Evolutionary conservation across 1,140 invertebrate species (phyloP), one percentile per base, ranked within the genome.

Genomic region (Solen grandis): DNA sequence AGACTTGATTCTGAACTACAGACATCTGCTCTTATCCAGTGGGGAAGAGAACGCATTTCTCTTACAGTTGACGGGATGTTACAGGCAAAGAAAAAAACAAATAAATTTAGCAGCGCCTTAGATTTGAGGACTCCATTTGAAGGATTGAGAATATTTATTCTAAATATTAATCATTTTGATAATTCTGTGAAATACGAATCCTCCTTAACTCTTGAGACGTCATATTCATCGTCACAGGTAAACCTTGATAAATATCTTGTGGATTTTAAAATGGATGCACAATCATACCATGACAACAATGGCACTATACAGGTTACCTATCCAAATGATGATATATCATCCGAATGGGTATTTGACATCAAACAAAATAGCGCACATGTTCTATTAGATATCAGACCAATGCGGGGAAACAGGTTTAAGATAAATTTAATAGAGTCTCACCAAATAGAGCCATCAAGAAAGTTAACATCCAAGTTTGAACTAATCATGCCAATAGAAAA

Each of bases 101-200:
- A 59, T 0, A 78, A 54, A 25, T 36, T 83, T 22, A 70, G 46
- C 27, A 80, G 75, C 19, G 78, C 66, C 25, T 8, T 92, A 0
- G 73, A 72, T 27, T 5, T 90, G 0, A 80, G 59, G 27, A 88
- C 89, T 29, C 90, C 90, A 22, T 88, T 91, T 57, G 54, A 85
- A 65, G 27, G 25, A 16, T 35, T 88, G 13, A 22, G 69, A 60
- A 19, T 79, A 52, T 38, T 84, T 62, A 19, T 50, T 10, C 22
- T 73, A 13, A 73, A 59, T 36, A 38, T 69, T 54, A 29, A 35
- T 0, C 85, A 86, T 59, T n/a, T 46, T 10, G 85, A 86, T 65
- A 70, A 86, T 60, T 66, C 66, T 5, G n/a, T 55, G 36, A 73
- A 81, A 16, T 84, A 78, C 62, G 50, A 36, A 14, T 75, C 82